Conservation (phyloP, 2,888 invertebrate genomes). For the Arge pagana region DNA sequence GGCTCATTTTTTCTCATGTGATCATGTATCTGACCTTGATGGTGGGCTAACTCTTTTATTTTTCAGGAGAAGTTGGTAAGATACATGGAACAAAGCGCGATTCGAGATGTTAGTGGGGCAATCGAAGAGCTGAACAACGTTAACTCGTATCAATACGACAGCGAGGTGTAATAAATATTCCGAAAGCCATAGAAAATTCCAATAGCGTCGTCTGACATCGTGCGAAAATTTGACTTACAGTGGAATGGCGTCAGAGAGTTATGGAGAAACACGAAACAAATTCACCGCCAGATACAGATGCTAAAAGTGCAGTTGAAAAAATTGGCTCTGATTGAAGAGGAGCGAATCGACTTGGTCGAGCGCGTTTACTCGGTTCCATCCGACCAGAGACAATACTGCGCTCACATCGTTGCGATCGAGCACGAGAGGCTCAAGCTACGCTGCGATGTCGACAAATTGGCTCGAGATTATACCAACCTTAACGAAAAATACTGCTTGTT, state of each 20-base stretch:
- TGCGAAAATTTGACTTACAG: no score
- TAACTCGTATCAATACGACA: neutral
- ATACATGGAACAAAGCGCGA: constrained; percentile 5
- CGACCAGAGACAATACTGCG: constrained; percentile 17
- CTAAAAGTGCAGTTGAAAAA: constrained; percentile 18
- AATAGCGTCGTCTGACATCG: no score
- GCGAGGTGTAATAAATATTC: constrained; percentile 2
- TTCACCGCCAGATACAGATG: neutral
- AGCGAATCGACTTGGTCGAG: constrained; percentile 14
- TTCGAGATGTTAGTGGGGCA: neutral
- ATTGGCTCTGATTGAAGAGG: constrained; percentile 14
- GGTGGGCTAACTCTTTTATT: neutral
- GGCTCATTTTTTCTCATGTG: no score
- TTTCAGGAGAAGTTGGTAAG: constrained; percentile 11
- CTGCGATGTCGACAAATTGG: constrained; percentile 7
- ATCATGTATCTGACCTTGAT: no score
- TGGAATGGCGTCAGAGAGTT: constrained; percentile 1
- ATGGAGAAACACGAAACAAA: constrained; percentile 11
- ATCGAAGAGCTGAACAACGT: neutral
- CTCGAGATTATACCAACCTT: neutral
- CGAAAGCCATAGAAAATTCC: no score
- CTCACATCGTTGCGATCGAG: constrained; percentile 13
- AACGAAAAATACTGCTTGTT: constrained; percentile 9
- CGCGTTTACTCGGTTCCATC: constrained; percentile 20
- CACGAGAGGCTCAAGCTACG: constrained; percentile 2